Evolutionary conservation across 2,888 invertebrate species (phyloP).

Genomic region (Atethmia centrago): DNA sequence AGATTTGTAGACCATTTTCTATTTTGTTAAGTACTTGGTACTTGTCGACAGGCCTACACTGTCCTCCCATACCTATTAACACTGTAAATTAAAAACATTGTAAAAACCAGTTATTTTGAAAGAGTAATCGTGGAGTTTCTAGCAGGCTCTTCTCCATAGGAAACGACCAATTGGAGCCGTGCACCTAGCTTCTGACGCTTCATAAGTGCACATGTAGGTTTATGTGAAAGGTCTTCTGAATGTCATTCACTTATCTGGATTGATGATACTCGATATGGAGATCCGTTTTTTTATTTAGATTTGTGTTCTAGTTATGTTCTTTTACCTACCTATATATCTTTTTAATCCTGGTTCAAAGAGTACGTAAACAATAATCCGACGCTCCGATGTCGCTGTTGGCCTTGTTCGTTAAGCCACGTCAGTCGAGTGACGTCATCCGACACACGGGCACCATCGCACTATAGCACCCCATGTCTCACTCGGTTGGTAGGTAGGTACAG

Average conservation of each 20-base stretch:
- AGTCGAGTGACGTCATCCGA: constrained; percentile 40
- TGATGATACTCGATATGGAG: background rate
- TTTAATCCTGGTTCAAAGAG: constrained; percentile 17
- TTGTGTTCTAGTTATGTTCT: background rate
- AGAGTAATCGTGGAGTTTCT: too few species aligned
- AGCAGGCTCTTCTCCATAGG: too few species aligned
- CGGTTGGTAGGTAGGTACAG: background rate
- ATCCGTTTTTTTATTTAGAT: background rate
- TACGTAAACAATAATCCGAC: constrained; percentile 32
- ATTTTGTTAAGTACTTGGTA: too few species aligned
- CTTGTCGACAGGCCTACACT: too few species aligned
- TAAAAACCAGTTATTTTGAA: too few species aligned
- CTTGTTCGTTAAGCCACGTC: constrained; percentile 40
- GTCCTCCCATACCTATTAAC: too few species aligned
- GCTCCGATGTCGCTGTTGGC: constrained; percentile 32
- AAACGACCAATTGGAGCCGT: too few species aligned
- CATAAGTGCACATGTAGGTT: too few species aligned
- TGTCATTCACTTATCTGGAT: background rate
- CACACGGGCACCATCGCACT: constrained; percentile 16
- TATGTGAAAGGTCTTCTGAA: background rate
- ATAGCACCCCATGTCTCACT: constrained; percentile 13
- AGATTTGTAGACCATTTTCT: too few species aligned
- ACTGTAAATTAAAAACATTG: too few species aligned
- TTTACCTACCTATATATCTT: background rate
- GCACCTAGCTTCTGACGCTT: too few species aligned